Evolutionary conservation across 2,113 vertebrate genomes (phyloP), one percentile per base, ranked within the genome.

Genomic region (Laterallus jamaicensis): DNA sequence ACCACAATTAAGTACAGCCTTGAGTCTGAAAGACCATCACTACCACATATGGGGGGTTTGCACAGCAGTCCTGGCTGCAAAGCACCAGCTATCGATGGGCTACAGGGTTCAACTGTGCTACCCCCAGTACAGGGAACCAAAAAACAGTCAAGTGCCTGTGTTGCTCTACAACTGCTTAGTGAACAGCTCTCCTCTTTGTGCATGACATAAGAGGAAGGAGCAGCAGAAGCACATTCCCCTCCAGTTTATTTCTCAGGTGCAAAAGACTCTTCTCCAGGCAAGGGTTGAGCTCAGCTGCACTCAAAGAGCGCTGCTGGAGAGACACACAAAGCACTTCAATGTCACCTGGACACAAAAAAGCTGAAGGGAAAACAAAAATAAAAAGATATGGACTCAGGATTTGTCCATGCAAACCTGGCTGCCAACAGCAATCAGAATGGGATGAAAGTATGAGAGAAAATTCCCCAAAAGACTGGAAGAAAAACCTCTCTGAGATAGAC

Each of bases 131-230:
- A 77, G 55, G n/a, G 40, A 20, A 21, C 25, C n/a, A 32, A 24
- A 20, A 55, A 9, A 2, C 2, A 63, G 18, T 7, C 39, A n/a
- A 5, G 10, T 29, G 12, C 28, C 64, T 9, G 13, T 1, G 4
- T 29, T 29, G 39, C 69, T 60, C 55, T 47, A 15, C 62, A 52
- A 26, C 47, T 63, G 5, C 35, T n/a, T 10, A 3, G 21, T 24
- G 50, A 37, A 32, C 18, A 59, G 10, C 47, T 74, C 75, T 47
- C 11, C 52, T 79, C 59, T 62, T 28, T 11, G 25, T 15, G 26
- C 0, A 1, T 14, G 54, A 47, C 25, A 22, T 4, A 35, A 39
- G 19, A 55, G 68, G 47, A 66, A 26, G 0, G 10, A 87, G 69
- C 35, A 73, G 58, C 49, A 67, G 26, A 75, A 44, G 63, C 28